Evolutionary conservation across 2,888 invertebrate genomes (phyloP), one percentile per base, ranked within the genome.

Genomic region (Scaptodrosophila latifasciaeformis): DNA sequence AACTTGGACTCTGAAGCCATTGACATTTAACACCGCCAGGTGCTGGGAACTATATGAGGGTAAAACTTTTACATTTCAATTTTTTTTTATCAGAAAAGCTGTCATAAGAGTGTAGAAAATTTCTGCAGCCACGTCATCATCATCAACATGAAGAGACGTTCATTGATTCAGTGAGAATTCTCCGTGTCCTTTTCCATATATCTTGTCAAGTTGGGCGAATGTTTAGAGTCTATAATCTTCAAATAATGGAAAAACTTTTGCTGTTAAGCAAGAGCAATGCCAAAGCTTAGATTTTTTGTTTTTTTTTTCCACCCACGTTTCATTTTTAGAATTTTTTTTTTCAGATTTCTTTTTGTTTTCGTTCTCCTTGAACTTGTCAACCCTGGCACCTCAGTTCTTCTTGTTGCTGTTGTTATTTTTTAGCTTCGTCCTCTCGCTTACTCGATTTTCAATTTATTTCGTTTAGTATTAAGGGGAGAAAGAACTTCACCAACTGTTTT

Each of bases 201-300:
- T 75, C 75, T 66, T 62, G 66, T 66, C 66, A 60, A 64, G 48
- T 51, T 56, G 45, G 57, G 63, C 50, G 63, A 74, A 79, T 80
- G 77, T 80, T 79, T 81, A 81, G 79, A 82, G 79, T 75, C 82
- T 81, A 79, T 82, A 82, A 82, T 82, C 81, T 82, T 80, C 81
- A 81, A 82, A 82, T 82, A 82, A 82, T 82, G 82, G 82, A 82
- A 82, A 82, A 82, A 82, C 76, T 82, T 82, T 80, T 78, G 75
- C 81, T 81, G 82, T 81, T 82, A 77, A 80, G 80, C 81, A 79
- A 76, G 63, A 77, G 77, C 66, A 82, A 75, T 79, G 74, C 77
- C 74, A 70, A 65, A 79, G 75, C 75, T 75, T 75, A 76, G 75
- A 75, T 70, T 77, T 62, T 55, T 50, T 56, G 29, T 37, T 48